Evolutionary conservation across 2,888 invertebrate genomes (phyloP).

Genomic region (Spatulosminthurus flaviceps): DNA sequence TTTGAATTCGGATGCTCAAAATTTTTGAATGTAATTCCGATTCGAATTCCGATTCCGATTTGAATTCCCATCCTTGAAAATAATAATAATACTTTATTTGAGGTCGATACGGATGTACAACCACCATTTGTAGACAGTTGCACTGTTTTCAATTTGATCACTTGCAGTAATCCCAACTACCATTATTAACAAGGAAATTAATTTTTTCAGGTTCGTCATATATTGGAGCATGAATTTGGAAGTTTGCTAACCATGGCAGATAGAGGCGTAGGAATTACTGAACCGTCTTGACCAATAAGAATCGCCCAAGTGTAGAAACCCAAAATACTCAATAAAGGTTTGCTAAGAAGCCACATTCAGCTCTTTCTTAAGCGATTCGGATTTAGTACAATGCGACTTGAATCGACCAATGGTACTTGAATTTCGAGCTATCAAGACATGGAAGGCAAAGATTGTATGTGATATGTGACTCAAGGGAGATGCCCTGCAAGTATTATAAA

Average conservation of each 20-base stretch:
- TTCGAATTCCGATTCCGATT: no score
- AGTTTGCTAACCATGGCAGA: slow-evolving; percentile 80
- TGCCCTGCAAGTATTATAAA: slow-evolving; percentile 44
- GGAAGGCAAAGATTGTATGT: slow-evolving; percentile 45
- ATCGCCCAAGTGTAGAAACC: slow-evolving; percentile 61
- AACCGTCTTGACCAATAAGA: slow-evolving; percentile 63
- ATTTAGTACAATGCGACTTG: slow-evolving; percentile 41
- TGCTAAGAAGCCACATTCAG: slow-evolving; percentile 33
- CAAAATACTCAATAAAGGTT: slow-evolving; percentile 37
- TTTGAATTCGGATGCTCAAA: no score
- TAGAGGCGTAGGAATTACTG: slow-evolving; percentile 59
- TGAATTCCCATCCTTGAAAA: no score
- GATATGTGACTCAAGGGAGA: slow-evolving; percentile 42
- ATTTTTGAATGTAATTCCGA: no score
- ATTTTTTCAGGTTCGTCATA: slow-evolving; percentile 83
- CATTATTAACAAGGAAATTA: no score
- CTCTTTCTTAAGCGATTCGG: slow-evolving; percentile 36
- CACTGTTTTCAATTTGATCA: no score
- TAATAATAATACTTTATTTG: no score
- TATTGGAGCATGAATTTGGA: slow-evolving; percentile 89
- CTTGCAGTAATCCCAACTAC: background rate
- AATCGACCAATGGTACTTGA: slow-evolving; percentile 41
- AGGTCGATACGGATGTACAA: no score
- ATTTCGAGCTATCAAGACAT: slow-evolving; percentile 29
- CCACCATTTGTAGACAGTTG: no score